Base-by-base conservation (phyloP, 1,140 invertebrate species). In the Micrasema longulum region DNA sequence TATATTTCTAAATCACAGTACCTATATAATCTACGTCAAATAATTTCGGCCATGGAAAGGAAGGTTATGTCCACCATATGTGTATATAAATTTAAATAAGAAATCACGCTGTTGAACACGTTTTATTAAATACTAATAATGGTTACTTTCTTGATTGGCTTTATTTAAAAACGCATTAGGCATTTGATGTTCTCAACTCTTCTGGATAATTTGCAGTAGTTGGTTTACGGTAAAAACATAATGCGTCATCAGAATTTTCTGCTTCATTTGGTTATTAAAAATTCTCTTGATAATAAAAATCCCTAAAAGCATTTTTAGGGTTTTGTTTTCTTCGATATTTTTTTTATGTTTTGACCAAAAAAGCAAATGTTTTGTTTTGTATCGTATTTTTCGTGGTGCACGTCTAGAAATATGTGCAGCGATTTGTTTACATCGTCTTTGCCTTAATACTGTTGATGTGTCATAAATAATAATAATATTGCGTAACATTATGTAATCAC, bases 21-120 rank as follows among this genome's bases (percentile, higher is more conserved):
- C n/a, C n/a, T n/a, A n/a, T 64, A 45, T 64, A 41, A 64, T 64
- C 43, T 45, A 20, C 43, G 41, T 64, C 60, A 64, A 64, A 31
- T 31, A 64, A 64, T 64, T 63, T 64, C 22, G 60, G 14, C 60
- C 60, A 14, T 35, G 60, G 60, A n/a, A 11, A 6, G 4, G 22
- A 48, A 64, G 60, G 60, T 36, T 64, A 12, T 47, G 35, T 16
- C n/a, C 41, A 22, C 55, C 55, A 60, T 60, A 60, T 38, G 55
- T 60, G 18, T 22, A 23, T 2, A 11, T 26, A 53, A 41, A 3
- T 22, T 20, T 1, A 60, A 55, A 14, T 55, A 7, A 55, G 52
- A 31, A 55, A 26, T 26, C 14, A 7, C 14, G 23, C 7, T 35
- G 18, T 43, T 43, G 41, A 43, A 16, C 14, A 43, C 41, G 7